These are phyloP conservation scores for Polyodon spathula DNA, from an alignment of 2,113 vertebrate genomes.

Conservation along the genomic window DNA sequence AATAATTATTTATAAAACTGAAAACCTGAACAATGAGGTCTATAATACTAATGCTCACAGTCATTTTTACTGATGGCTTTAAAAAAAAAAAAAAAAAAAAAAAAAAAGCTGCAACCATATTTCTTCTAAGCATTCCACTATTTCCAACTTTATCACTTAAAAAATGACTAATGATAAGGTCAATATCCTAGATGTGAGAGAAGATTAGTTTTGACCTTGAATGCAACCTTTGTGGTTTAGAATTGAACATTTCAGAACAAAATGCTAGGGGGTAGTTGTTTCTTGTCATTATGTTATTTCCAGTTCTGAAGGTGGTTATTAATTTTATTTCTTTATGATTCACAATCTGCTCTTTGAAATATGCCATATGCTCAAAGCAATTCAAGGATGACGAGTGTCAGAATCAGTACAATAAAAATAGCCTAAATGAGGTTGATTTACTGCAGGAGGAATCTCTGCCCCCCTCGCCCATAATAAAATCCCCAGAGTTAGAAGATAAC, in stretches of 20 bases:
- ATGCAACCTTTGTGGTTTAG: constrained; percentile 49
- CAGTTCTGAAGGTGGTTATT: constrained; percentile 80
- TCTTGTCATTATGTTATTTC: constrained; percentile 75
- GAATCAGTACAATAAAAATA: constrained; percentile 86
- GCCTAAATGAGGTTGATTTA: constrained; percentile 89
- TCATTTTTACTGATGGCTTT: too few relatives aligned
- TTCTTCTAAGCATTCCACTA: constrained; percentile 15
- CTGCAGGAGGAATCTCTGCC: constrained; percentile 59
- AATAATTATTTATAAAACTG: neutral
- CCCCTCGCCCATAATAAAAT: constrained; percentile 33
- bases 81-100: constrained; percentile 22
- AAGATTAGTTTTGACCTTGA: constrained; percentile 70
- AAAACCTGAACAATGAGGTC: neutral
- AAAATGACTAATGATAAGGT: constrained; percentile 43
- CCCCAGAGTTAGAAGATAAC: constrained; percentile 36
- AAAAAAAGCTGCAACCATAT: constrained; percentile 21
- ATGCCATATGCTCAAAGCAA: constrained; percentile 90
- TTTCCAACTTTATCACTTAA: constrained; percentile 30
- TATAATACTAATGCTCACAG: neutral
- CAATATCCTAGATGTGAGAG: constrained; percentile 37
- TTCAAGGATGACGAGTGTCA: constrained; percentile 87
- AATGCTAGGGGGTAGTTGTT: constrained; percentile 66
- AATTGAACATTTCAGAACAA: constrained; percentile 45
- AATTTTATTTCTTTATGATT: constrained; percentile 93
- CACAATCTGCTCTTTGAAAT: constrained; percentile 90